Base-by-base conservation (phyloP, 2,888 invertebrate species). In the Sinelater perroti region DNA sequence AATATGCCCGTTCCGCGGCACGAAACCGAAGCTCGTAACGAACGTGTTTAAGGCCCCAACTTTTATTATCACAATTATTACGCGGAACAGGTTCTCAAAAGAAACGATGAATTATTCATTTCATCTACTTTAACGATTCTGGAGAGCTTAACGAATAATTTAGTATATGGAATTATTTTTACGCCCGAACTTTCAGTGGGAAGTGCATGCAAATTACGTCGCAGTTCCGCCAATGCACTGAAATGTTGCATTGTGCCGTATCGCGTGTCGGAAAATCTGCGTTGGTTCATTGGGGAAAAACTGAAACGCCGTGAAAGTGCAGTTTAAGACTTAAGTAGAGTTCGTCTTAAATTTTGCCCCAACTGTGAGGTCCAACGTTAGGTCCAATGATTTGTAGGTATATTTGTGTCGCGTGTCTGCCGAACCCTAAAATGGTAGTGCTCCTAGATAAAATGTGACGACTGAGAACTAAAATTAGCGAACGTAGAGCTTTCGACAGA, bases 51-150 rank as follows among this genome's bases (percentile, higher is more conserved):
- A 53, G 28, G 49, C 42, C 33, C 17, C 16, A 30, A 31, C 36
- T 55, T 55, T 58, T 57, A 60, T 60, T 52, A 56, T 53, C 53
- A 60, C 54, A 60, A 53, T 57, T 56, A 56, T 35, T 60, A 42
- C 30, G 28, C 17, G 40, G 40, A 51, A 47, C 26, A 20, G 35
- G 26, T 40, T 44, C 49, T 44, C 38, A 20, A 11, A 55, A 44
- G 40, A 31, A 36, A 61, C n/a, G n/a, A n/a, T 61, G 58, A 58
- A 61, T 61, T 44, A 61, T 61, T 61, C 58, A 61, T 61, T 55
- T 61, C 55, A 56, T 59, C 55, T 54, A 47, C 52, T 61, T 59
- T 62, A 62, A 59, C 49, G 61, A 59, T 59, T 55, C 38, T 17
- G 31, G 50, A 33, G 59, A 45, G 26, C 45, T 62, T 61, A 61